Conservation (phyloP, 2,797 vertebrate species). For the Gymnodraco acuticeps region DNA sequence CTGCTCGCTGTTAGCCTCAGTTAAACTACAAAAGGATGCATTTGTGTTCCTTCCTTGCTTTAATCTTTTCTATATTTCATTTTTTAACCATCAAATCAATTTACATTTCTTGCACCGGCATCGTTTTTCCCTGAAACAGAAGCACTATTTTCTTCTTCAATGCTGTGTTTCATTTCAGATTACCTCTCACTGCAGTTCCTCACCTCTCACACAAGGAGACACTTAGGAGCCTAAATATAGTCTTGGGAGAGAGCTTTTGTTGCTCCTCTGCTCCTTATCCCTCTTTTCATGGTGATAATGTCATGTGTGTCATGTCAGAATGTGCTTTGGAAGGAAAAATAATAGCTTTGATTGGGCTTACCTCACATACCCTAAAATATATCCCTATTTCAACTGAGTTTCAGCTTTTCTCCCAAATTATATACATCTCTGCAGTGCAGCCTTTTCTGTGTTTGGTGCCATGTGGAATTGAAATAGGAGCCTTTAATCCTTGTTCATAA, state of each 20-base stretch:
- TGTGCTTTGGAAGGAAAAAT: conserved; percentile 28
- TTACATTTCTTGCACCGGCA: not conserved
- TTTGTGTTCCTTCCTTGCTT: not conserved
- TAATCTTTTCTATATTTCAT: not conserved
- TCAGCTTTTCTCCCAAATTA: not conserved
- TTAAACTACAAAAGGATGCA: not conserved
- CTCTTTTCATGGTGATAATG: conserved; percentile 49
- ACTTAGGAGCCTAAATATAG: conserved; percentile 22
- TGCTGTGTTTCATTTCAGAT: not conserved
- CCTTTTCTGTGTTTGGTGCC: conserved; percentile 7
- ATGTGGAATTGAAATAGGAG: not conserved
- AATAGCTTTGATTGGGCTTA: not conserved
- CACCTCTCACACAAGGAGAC: conserved; percentile 28
- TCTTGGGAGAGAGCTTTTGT: conserved; percentile 24
- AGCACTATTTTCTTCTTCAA: accelerated
- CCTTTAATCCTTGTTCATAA: conserved; percentile 38
- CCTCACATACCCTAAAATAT: not conserved
- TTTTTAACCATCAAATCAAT: not conserved
- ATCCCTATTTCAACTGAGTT: not conserved
- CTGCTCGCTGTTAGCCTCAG: not conserved
- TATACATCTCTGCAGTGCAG: not conserved
- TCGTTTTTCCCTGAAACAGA: not conserved
- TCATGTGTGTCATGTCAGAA: conserved; percentile 29
- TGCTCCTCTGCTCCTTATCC: conserved; percentile 34
- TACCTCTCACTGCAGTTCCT: conserved; percentile 3